Percentiles rank a stretch among this genome's conserved stretches.
Evolutionary conservation across 2,888 invertebrate species (phyloP).

Genomic region (Tridacna gigas): DNA sequence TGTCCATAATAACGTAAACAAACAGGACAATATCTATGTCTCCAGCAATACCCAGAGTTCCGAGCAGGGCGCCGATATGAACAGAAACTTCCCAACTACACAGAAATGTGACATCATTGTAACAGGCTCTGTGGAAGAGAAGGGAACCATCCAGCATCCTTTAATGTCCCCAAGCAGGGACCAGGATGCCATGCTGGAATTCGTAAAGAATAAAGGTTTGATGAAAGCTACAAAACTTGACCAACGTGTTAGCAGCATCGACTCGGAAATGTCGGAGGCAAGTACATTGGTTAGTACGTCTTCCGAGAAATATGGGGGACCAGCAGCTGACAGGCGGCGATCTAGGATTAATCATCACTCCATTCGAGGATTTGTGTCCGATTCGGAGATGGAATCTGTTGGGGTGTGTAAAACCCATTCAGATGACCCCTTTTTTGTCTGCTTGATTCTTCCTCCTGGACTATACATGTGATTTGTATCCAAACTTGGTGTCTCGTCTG

Average conservation of each 20-base stretch:
- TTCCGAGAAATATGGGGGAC: conserved; percentile 75
- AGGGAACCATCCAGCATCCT: conserved; percentile 78
- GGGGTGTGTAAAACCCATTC: conserved; percentile 88
- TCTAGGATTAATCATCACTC: conserved; percentile 87
- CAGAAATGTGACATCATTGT: conserved; percentile 79
- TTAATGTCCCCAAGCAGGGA: conserved; percentile 51
- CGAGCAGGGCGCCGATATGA: conserved; percentile 61
- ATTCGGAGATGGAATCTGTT: conserved; percentile 93
- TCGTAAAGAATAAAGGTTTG: conserved; percentile 96
- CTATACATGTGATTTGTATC: neutral
- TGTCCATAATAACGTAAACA: conserved; percentile 38
- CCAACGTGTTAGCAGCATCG: conserved; percentile 91
- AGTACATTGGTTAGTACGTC: conserved; percentile 85
- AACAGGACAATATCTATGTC: conserved; percentile 41
- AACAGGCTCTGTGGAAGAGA: conserved; percentile 67
- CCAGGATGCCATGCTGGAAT: conserved; percentile 96
- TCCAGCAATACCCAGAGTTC: conserved; percentile 27
- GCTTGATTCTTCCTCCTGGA: conserved; percentile 12
- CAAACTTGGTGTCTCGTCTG: neutral
- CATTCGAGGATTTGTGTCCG: conserved; percentile 94
- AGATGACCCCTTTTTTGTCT: neutral
- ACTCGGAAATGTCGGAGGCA: conserved; percentile 92
- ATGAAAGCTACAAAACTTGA: conserved; percentile 84
- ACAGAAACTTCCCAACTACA: conserved; percentile 64
- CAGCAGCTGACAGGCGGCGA: conserved; percentile 64